Conservation (phyloP, 2,113 vertebrate species). For the Anser brachyrhynchus region DNA sequence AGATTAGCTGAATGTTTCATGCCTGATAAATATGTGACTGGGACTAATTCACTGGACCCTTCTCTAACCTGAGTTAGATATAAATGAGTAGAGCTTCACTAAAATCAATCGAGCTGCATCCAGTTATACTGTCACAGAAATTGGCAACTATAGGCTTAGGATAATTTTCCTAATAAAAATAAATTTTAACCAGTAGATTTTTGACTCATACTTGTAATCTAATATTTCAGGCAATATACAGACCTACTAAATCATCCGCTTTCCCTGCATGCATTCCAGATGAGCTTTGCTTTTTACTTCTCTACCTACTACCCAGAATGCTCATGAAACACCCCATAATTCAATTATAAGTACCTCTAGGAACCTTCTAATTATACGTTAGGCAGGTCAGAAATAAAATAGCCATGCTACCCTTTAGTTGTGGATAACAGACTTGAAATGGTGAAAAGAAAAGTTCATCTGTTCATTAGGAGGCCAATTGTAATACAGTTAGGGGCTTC, state of each 20-base stretch:
- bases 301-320: slow-evolving; percentile 59
- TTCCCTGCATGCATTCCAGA: slow-evolving; percentile 40
- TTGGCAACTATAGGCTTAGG: slow-evolving; percentile 35
- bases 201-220: slow-evolving; percentile 53
- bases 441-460: slow-evolving; percentile 67
- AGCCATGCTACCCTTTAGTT: slow-evolving; percentile 58
- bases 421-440: slow-evolving; percentile 62
- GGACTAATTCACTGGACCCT: slow-evolving; percentile 62
- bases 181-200: slow-evolving; percentile 58
- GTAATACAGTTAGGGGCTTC: slow-evolving; percentile 39
- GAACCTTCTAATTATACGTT: slow-evolving; percentile 70
- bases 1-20: slow-evolving; percentile 67
- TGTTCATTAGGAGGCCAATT: slow-evolving; percentile 56
- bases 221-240: slow-evolving; percentile 61
- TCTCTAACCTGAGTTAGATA: slow-evolving; percentile 42
- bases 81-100: slow-evolving; percentile 51
- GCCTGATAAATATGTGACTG: slow-evolving; percentile 59
- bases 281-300: slow-evolving; percentile 56
- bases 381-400: slow-evolving; percentile 70
- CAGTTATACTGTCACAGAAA: slow-evolving; percentile 58
- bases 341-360: slow-evolving; percentile 73
- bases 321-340: slow-evolving; percentile 61
- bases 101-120: slow-evolving; percentile 58
- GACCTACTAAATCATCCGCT: slow-evolving; percentile 29
- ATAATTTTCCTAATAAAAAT: slow-evolving; percentile 73